A percentile compares a stretch with the other conserved stretches of the same genome.
Evolutionary conservation across 2,113 vertebrate genomes (phyloP).

Genomic region (Psettodes erumei): DNA sequence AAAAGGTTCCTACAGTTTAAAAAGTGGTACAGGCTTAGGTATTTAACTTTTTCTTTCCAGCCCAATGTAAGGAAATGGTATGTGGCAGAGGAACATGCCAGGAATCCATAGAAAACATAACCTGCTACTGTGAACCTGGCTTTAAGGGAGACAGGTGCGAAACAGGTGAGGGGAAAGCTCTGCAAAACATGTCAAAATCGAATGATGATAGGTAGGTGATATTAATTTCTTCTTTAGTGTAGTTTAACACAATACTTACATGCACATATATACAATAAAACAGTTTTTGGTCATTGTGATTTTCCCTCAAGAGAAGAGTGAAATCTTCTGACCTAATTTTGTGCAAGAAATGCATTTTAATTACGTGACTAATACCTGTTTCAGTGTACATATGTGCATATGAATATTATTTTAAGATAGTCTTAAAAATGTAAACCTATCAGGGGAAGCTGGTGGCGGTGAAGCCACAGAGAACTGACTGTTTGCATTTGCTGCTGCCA

Average conservation of each 20-base stretch:
- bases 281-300: neutral
- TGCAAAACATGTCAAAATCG: neutral
- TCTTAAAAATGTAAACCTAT: too few relatives aligned
- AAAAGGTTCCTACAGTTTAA: neutral
- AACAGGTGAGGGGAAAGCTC: constrained; percentile 46
- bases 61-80: constrained; percentile 60
- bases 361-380: too few relatives aligned
- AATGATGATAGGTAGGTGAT: neutral
- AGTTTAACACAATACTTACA: neutral
- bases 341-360: too few relatives aligned
- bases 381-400: too few relatives aligned
- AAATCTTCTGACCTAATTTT: too few relatives aligned
- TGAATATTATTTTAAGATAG: too few relatives aligned
- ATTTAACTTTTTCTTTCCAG: constrained; percentile 41
- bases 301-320: too few relatives aligned
- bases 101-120: constrained; percentile 64
- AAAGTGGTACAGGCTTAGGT: neutral
- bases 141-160: constrained; percentile 69
- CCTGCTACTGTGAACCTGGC: constrained; percentile 67
- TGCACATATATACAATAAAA: neutral
- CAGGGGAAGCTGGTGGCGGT: too few relatives aligned
- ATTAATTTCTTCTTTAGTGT: neutral
- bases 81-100: constrained; percentile 69
- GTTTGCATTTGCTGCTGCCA: too few relatives aligned
- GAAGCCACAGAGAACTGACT: too few relatives aligned